phyloP scores from a whole-genome alignment of 2,797 vertebrate genomes.

The Trachops cirrhosus region DNA sequence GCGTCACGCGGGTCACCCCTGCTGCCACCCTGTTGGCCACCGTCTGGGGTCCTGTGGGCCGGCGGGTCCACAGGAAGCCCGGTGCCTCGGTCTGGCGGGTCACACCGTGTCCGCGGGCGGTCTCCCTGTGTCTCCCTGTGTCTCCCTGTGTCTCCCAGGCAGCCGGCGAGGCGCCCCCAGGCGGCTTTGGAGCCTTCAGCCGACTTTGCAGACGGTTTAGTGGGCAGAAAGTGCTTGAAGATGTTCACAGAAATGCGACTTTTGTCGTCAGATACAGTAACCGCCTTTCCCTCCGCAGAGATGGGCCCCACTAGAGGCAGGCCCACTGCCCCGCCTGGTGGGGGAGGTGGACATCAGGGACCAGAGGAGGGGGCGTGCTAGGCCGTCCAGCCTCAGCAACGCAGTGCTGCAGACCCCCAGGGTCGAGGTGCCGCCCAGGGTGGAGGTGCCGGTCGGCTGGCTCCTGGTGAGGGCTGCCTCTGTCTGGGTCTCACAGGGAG shows the following conservation, averaged over 20 bases:
- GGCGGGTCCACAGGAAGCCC: neutral
- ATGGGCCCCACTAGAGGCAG: fast-evolving
- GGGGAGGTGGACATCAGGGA: neutral
- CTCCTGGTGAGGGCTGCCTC: neutral
- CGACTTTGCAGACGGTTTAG: neutral
- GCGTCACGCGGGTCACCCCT: neutral
- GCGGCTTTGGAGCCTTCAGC: too few relatives aligned
- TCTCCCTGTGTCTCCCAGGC: too few relatives aligned
- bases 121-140: too few relatives aligned
- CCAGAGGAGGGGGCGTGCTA: too few relatives aligned
- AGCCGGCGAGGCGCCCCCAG: too few relatives aligned
- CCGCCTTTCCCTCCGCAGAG: neutral
- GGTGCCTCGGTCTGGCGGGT: neutral
- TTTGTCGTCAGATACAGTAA: neutral
- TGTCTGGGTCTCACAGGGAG: neutral
- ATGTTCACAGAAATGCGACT: neutral
- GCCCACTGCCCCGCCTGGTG: neutral
- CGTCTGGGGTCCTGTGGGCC: neutral
- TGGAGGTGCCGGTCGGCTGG: neutral
- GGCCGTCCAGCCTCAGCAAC: fast-evolving
- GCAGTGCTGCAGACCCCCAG: fast-evolving
- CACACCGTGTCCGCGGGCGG: neutral
- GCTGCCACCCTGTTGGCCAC: fast-evolving
- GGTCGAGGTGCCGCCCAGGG: neutral
- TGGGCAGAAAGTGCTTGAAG: neutral